phyloP scores from a whole-genome alignment of 2,113 vertebrate species.

The Pardalotus punctatus region DNA sequence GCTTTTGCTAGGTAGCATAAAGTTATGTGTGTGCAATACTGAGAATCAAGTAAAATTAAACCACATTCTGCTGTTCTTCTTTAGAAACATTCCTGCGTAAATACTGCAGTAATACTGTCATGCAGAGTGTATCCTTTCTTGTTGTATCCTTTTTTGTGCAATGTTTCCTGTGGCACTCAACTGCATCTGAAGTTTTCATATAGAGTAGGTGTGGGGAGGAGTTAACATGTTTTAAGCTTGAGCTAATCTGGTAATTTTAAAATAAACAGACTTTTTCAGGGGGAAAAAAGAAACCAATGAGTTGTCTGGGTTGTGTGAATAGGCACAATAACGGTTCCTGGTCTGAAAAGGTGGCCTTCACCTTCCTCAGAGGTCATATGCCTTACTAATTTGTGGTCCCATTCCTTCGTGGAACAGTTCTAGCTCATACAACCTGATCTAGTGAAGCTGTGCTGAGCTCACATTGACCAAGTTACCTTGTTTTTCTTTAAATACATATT shows the following conservation, averaged over 20 bases:
- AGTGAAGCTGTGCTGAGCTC: neutral
- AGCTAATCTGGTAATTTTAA: neutral
- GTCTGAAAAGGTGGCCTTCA: neutral
- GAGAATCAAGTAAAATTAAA: constrained; percentile 73
- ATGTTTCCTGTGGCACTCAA: constrained; percentile 37
- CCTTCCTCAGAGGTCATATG: neutral
- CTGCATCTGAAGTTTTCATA: neutral
- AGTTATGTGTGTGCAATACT: constrained; percentile 56
- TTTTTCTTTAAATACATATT: neutral
- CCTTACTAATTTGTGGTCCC: neutral
- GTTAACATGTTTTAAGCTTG: neutral
- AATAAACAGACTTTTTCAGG: neutral
- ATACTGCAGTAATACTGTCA: constrained; percentile 81
- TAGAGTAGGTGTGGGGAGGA: constrained; percentile 47
- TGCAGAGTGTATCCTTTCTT: constrained; percentile 85
- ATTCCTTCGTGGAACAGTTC: neutral
- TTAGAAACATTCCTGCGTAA: constrained; percentile 83
- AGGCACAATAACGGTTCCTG: neutral
- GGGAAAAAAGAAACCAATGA: neutral
- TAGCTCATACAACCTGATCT: neutral
- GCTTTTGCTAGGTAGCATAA: constrained; percentile 39
- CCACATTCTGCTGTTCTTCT: constrained; percentile 81
- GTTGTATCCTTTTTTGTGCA: constrained; percentile 83
- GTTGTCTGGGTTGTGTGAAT: constrained; percentile 15
- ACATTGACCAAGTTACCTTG: neutral